A percentile compares a stretch with the other conserved stretches of the same genome.
These are phyloP conservation scores for Musca domestica DNA, from an alignment of 1,140 invertebrate genomes.

Conservation along the genomic window DNA sequence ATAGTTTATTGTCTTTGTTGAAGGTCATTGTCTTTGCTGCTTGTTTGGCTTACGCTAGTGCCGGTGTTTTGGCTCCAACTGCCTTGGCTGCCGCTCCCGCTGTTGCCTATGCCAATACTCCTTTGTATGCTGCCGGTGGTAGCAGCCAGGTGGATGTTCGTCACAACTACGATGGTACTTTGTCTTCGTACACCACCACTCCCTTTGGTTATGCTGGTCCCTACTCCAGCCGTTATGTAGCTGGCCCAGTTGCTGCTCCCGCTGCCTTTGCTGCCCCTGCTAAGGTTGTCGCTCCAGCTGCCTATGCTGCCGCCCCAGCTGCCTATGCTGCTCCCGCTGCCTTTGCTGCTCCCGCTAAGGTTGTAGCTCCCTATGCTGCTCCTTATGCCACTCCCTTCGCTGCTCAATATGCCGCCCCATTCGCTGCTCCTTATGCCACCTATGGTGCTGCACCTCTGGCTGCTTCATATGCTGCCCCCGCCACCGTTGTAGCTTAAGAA, in stretches of 20 bases:
- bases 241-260: slow-evolving; percentile 32
- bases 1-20: background rate
- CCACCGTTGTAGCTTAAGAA: no score
- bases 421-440: slow-evolving; percentile 41
- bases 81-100: slow-evolving; percentile 38
- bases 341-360: slow-evolving; percentile 15
- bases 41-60: slow-evolving; percentile 38
- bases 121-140: slow-evolving; percentile 46
- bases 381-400: slow-evolving; percentile 40
- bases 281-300: slow-evolving; percentile 49
- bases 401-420: slow-evolving; percentile 37
- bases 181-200: slow-evolving; percentile 50
- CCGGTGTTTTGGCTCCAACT: slow-evolving; percentile 45
- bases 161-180: slow-evolving; percentile 46
- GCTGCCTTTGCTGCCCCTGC: slow-evolving; percentile 29
- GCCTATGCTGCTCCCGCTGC: slow-evolving; percentile 41
- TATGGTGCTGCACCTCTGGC: slow-evolving; percentile 41
- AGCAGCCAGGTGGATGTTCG: slow-evolving; percentile 48
- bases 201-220: slow-evolving; percentile 49
- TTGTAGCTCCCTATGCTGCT: slow-evolving; percentile 36
- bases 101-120: slow-evolving; percentile 49
- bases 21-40: slow-evolving; percentile 35
- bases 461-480: slow-evolving; percentile 45
- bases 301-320: slow-evolving; percentile 47
- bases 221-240: slow-evolving; percentile 56